Evolutionary conservation across 2,888 invertebrate species (phyloP).

Genomic region (Opisthograptis luteolata): DNA sequence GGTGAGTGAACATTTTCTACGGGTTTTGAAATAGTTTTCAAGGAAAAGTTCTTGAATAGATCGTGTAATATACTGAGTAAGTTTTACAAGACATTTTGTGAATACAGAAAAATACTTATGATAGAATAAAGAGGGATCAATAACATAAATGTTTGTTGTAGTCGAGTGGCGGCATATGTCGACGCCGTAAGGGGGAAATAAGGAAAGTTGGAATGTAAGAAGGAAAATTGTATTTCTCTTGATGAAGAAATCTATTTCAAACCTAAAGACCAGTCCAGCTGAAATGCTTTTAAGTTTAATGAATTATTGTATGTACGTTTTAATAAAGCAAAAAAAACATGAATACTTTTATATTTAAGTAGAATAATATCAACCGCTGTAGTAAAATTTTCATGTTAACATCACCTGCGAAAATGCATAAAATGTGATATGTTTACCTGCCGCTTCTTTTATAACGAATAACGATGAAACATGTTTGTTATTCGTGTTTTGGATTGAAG

Average conservation of each 20-base stretch:
- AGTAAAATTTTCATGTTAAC: conserved; percentile 48
- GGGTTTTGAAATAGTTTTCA: conserved; percentile 78
- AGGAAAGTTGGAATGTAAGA: conserved; percentile 15
- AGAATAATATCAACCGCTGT: conserved; percentile 58
- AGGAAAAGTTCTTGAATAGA: conserved; percentile 50
- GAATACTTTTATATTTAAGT: conserved; percentile 57
- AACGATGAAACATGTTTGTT: conserved; percentile 20
- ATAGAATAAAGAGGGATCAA: conserved; percentile 77
- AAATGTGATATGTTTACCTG: conserved; percentile 62
- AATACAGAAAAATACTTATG: conserved; percentile 64
- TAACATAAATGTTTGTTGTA: conserved; percentile 54
- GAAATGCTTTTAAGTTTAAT: conserved; percentile 61
- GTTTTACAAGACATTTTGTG: conserved; percentile 52
- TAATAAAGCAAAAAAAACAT: conserved; percentile 66
- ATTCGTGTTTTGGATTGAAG: conserved; percentile 26
- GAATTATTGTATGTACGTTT: conserved; percentile 44
- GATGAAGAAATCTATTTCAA: conserved; percentile 75
- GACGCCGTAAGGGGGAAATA: conserved; percentile 9
- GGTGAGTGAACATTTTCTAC: conserved; percentile 63
- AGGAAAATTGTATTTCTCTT: conserved; percentile 26
- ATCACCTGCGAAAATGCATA: conserved; percentile 51
- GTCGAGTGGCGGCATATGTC: conserved; percentile 23
- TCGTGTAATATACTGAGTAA: conserved; percentile 54
- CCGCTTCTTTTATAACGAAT: conserved; percentile 44
- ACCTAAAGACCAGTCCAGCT: conserved; percentile 70